Evolutionary conservation across 2,113 vertebrate species (phyloP).

Genomic region (Hystrix brachyura): DNA sequence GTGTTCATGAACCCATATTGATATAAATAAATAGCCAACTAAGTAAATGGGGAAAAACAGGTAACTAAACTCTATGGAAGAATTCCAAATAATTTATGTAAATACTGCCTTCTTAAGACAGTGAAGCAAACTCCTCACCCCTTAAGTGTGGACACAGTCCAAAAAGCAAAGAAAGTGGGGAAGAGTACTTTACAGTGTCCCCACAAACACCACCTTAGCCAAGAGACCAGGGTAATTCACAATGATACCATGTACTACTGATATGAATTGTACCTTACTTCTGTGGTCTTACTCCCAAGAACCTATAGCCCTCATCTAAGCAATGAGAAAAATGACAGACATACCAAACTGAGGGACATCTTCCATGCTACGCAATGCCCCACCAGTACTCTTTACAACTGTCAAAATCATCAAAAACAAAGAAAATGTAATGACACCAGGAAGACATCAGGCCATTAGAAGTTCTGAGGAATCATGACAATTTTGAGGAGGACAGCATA

Average conservation of each 20-base stretch:
- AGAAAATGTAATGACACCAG: background rate
- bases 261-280: background rate
- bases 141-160: background rate
- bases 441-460: background rate
- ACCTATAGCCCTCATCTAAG: background rate
- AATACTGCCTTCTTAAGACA: background rate
- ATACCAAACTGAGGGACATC: background rate
- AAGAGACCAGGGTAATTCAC: background rate
- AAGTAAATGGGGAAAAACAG: background rate
- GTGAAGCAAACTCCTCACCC: background rate
- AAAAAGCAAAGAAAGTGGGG: background rate
- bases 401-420: conserved; percentile 33
- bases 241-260: fast-evolving
- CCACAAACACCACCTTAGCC: background rate
- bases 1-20: background rate
- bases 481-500: background rate
- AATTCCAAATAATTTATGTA: background rate
- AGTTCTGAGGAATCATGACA: background rate
- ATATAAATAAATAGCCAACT: background rate
- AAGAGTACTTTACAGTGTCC: background rate
- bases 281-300: background rate
- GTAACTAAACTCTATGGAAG: background rate
- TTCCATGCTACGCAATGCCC: background rate
- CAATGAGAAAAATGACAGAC: background rate
- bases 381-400: background rate